These are phyloP conservation scores for Neelides sp. DNA, from an alignment of 1,140 invertebrate species.

Conservation along the genomic window DNA sequence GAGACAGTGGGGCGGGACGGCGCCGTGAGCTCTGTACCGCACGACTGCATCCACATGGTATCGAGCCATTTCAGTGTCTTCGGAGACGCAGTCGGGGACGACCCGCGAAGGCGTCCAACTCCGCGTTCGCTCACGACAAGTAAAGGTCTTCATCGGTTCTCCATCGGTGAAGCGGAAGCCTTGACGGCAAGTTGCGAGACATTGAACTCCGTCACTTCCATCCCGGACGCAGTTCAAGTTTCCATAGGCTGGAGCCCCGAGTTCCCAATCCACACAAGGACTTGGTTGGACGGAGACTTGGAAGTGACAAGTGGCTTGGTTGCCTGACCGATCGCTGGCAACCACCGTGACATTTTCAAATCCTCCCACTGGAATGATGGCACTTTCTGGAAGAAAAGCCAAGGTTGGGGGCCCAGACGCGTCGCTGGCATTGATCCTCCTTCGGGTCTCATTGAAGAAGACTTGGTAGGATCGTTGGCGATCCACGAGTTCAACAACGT, in stretches of 20 bases:
- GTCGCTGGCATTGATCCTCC: slow-evolving; percentile 73
- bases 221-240: slow-evolving; percentile 74
- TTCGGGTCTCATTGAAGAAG: slow-evolving; percentile 81
- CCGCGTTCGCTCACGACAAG: slow-evolving; percentile 56
- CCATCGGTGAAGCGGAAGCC: slow-evolving; percentile 85
- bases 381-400: slow-evolving; percentile 68
- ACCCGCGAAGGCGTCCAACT: slow-evolving; percentile 71
- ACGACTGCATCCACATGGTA: slow-evolving; percentile 84
- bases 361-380: slow-evolving; percentile 73
- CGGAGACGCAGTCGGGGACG: slow-evolving; percentile 84
- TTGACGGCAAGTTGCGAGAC: slow-evolving; percentile 79
- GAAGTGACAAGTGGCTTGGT: slow-evolving; percentile 77
- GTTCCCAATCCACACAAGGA: slow-evolving; percentile 85
- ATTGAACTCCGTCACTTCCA: slow-evolving; percentile 55
- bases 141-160: slow-evolving; percentile 68
- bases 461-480: slow-evolving; percentile 78
- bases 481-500: slow-evolving; percentile 81
- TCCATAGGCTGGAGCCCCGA: slow-evolving; percentile 74
- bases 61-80: slow-evolving; percentile 81
- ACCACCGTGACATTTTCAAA: slow-evolving; percentile 90
- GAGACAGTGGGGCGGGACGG: slow-evolving; percentile 66
- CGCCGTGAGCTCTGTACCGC: slow-evolving; percentile 76
- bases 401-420: slow-evolving; percentile 75
- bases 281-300: slow-evolving; percentile 87
- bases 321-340: slow-evolving; percentile 76